Conservation (phyloP, 2,888 invertebrate species). For the Drosophila melanosoma region DNA sequence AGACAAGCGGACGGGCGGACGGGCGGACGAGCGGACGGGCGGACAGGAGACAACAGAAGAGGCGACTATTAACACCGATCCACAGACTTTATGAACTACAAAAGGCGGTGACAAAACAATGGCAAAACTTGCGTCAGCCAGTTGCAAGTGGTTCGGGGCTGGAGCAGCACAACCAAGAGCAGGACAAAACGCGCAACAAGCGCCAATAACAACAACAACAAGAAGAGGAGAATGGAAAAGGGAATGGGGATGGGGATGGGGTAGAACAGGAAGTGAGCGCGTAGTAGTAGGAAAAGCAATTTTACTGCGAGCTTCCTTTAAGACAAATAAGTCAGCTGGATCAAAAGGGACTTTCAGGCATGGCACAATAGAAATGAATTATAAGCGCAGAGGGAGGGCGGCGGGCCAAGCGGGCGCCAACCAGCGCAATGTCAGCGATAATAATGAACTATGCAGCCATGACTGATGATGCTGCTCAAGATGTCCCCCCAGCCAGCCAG, state of each 20-base stretch:
- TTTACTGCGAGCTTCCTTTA: conserved; percentile 82
- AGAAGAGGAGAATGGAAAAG: conserved; percentile 30
- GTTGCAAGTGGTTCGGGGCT: conserved; percentile 37
- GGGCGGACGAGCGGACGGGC: conserved; percentile 17
- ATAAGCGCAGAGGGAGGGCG: conserved; percentile 34
- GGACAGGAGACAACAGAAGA: conserved; percentile 35
- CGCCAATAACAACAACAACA: conserved; percentile 35
- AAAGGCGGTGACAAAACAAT: conserved; percentile 64
- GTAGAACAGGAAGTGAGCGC: conserved; percentile 73
- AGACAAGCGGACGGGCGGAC: conserved; percentile 6
- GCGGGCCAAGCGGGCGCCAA: conserved; percentile 18
- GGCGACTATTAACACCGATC: conserved; percentile 80
- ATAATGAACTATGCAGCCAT: conserved; percentile 75
- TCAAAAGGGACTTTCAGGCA: conserved; percentile 81
- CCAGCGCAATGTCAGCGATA: conserved; percentile 70
- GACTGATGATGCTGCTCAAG: conserved; percentile 71
- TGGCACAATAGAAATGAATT: conserved; percentile 72
- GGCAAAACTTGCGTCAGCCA: conserved; percentile 62
- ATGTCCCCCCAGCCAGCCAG: not conserved
- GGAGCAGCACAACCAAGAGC: conserved; percentile 6
- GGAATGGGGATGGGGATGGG: no score
- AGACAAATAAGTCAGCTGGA: conserved; percentile 83
- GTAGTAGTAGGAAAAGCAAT: conserved; percentile 80
- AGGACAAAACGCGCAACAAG: conserved; percentile 55
- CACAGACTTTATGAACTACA: conserved; percentile 59